A percentile compares a stretch with the other conserved stretches of the same genome.
Conservation (phyloP, 1,140 invertebrate species). For the Cardiocondyla obscurior region DNA sequence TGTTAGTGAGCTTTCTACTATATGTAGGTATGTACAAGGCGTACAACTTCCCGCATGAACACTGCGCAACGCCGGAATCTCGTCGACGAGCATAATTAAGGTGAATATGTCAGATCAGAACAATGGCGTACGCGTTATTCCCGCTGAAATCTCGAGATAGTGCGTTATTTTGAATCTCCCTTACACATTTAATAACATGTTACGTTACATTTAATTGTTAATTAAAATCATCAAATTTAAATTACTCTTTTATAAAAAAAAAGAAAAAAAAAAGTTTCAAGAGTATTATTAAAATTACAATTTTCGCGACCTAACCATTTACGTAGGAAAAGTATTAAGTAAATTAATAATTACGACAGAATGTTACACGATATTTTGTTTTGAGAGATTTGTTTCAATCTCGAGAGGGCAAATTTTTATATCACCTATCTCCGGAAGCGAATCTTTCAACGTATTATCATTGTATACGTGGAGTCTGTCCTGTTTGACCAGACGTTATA, state of each 20-base stretch:
- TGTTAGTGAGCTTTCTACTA: conserved; percentile 54
- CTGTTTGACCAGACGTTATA: not conserved
- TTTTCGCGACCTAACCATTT: not conserved
- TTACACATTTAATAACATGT: not conserved
- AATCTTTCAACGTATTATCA: not conserved
- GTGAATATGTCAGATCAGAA: conserved; percentile 56
- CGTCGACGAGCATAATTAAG: conserved; percentile 75
- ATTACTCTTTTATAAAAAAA: not conserved
- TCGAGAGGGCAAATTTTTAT: not conserved
- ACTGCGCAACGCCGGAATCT: conserved; percentile 67
- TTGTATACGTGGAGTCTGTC: not conserved
- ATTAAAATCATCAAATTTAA: not conserved
- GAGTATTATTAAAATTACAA: not conserved
- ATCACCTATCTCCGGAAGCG: not conserved
- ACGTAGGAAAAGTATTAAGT: not conserved
- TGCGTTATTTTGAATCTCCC: not conserved
- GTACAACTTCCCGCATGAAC: conserved; percentile 66
- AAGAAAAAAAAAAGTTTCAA: not conserved
- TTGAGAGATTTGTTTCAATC: not conserved
- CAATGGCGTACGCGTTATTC: conserved; percentile 2
- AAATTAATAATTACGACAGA: not conserved
- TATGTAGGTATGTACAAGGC: conserved; percentile 28
- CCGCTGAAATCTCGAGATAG: not conserved
- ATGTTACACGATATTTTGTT: not conserved
- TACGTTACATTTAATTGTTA: not conserved